These are phyloP conservation scores for Psilanteris sp. DNA, from an alignment of 1,140 invertebrate species.

Conservation along the genomic window DNA sequence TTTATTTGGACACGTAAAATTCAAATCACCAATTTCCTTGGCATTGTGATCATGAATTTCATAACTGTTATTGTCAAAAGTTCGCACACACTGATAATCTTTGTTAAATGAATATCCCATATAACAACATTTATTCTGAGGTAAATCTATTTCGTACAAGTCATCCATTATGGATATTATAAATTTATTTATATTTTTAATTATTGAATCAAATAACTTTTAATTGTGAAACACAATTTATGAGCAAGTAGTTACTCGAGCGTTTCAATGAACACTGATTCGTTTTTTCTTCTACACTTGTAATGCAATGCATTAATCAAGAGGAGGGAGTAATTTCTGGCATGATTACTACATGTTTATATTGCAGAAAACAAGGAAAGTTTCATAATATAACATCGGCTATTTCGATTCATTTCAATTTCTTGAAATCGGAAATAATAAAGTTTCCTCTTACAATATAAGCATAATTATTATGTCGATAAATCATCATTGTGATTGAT, in stretches of 20 bases:
- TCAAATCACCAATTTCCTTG: not conserved
- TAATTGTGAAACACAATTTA: constrained; percentile 17
- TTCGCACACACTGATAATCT: constrained; percentile 42
- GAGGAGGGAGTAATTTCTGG: constrained; percentile 46
- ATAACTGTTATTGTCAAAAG: constrained; percentile 8
- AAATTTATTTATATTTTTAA: not conserved
- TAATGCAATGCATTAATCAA: constrained; percentile 19
- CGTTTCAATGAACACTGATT: constrained; percentile 28
- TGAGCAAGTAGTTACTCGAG: constrained; percentile 7
- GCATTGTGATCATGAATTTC: constrained; percentile 9
- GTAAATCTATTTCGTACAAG: constrained; percentile 24
- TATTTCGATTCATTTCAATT: constrained; percentile 16
- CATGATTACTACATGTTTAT: constrained; percentile 38
- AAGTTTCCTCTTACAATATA: constrained; percentile 24
- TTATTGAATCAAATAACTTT: too few species aligned
- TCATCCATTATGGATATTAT: constrained; percentile 12
- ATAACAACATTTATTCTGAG: constrained; percentile 62
- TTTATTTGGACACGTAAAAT: constrained; percentile 23
- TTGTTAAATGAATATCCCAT: constrained; percentile 55
- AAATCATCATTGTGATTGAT: constrained; percentile 7
- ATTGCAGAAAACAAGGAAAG: constrained; percentile 52
- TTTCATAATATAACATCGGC: constrained; percentile 21
- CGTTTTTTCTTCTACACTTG: constrained; percentile 29
- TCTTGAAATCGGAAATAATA: constrained; percentile 33
- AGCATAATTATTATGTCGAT: constrained; percentile 34